Evolutionary conservation across 2,888 invertebrate species (phyloP).

Genomic region (Galeruca laticollis): DNA sequence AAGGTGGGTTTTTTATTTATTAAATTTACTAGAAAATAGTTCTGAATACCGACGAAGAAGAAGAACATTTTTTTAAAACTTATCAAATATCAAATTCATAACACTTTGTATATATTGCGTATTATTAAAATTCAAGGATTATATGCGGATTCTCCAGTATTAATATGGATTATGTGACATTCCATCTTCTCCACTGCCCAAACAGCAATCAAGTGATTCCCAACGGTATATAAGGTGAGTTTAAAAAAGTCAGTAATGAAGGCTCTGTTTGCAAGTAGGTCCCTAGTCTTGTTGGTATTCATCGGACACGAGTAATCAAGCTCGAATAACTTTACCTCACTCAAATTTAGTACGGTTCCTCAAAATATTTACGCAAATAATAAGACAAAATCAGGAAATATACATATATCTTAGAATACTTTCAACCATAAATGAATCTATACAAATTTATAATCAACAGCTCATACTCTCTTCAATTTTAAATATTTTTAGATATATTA

Average conservation of each 20-base stretch:
- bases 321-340: constrained; percentile 49
- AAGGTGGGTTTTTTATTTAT: too few relatives aligned
- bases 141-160: not conserved
- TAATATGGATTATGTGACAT: constrained; percentile 20
- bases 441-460: too few relatives aligned
- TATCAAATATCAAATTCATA: not conserved
- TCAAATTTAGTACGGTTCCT: constrained; percentile 23
- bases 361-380: constrained; percentile 17
- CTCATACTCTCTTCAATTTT: too few relatives aligned
- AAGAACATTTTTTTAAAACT: not conserved
- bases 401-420: too few relatives aligned
- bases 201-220: constrained; percentile 49
- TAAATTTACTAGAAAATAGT: too few relatives aligned
- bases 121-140: not conserved
- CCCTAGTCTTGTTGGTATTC: constrained; percentile 59
- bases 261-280: constrained; percentile 46
- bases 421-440: too few relatives aligned
- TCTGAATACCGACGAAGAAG: too few relatives aligned
- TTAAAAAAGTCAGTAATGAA: constrained; percentile 48
- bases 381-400: too few relatives aligned
- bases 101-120: not conserved
- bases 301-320: constrained; percentile 59
- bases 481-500: too few relatives aligned
- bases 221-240: constrained; percentile 36
- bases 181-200: constrained; percentile 30